phyloP scores from a whole-genome alignment of 37 sponge, comb jelly and placozoan species.

The Ephydatia muelleri region DNA sequence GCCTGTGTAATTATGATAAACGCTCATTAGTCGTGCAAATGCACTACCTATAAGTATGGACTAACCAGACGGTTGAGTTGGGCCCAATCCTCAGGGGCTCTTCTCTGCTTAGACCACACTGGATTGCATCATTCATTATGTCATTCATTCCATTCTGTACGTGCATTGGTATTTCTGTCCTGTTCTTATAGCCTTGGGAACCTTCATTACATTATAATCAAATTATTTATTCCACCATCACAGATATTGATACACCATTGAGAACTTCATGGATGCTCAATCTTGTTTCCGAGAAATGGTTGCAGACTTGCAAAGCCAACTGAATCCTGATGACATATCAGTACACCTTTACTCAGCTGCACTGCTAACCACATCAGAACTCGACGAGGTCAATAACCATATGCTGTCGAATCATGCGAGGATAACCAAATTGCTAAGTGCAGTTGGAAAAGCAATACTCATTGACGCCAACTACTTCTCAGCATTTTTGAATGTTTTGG shows the following conservation, averaged over 20 bases:
- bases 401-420: background rate
- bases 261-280: background rate
- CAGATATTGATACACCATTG: background rate
- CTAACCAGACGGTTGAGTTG: too few relatives aligned
- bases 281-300: background rate
- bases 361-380: background rate
- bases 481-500: background rate
- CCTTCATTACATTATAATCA: too few relatives aligned
- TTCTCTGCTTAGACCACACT: too few relatives aligned
- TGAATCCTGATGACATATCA: background rate
- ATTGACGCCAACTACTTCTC: background rate
- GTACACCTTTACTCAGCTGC: background rate
- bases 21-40: too few relatives aligned
- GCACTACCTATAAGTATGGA: too few relatives aligned
- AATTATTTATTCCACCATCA: too few relatives aligned
- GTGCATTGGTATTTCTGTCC: too few relatives aligned
- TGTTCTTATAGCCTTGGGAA: too few relatives aligned
- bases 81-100: too few relatives aligned
- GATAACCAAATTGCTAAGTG: background rate
- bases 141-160: too few relatives aligned
- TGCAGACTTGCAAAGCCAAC: background rate
- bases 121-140: too few relatives aligned
- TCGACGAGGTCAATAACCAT: background rate
- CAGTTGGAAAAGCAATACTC: background rate
- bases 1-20: too few relatives aligned